These are phyloP conservation scores for Sapajus apella DNA, from an alignment of 2,113 vertebrate genomes.

Conservation along the genomic window DNA sequence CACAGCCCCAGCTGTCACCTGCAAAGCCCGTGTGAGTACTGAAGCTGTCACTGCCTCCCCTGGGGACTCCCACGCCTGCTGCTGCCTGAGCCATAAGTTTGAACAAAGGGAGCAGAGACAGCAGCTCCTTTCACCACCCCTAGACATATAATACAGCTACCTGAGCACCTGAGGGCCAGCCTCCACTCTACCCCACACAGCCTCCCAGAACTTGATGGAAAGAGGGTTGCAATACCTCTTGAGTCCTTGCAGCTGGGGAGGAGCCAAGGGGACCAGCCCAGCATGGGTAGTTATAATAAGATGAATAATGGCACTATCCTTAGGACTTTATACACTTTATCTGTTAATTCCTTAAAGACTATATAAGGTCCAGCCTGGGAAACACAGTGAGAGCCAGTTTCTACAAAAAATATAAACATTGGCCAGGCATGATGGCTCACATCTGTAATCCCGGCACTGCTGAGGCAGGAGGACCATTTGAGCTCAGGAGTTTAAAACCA, in stretches of 20 bases:
- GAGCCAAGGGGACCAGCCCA: background rate
- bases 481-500: too few species aligned
- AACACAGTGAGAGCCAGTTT: too few species aligned
- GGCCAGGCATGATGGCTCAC: too few species aligned
- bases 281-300: background rate
- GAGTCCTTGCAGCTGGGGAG: background rate
- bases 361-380: background rate
- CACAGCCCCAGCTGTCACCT: slow-evolving; percentile 69
- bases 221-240: background rate
- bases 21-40: slow-evolving; percentile 66
- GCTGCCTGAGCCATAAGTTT: slow-evolving; percentile 64
- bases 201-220: background rate
- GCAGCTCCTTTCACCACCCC: slow-evolving; percentile 50
- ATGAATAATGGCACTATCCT: background rate
- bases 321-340: background rate
- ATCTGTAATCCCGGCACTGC: too few species aligned
- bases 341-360: slow-evolving; percentile 43
- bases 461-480: too few species aligned
- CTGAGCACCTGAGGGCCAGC: background rate
- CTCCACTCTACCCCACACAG: background rate
- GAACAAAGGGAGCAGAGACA: slow-evolving; percentile 76
- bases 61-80: slow-evolving; percentile 73
- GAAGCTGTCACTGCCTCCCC: slow-evolving; percentile 76
- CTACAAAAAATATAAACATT: too few species aligned
- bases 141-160: slow-evolving; percentile 49